Evolutionary conservation across 1,140 invertebrate genomes (phyloP), one percentile per base, ranked within the genome.

Genomic region (Anastrepha obliqua): DNA sequence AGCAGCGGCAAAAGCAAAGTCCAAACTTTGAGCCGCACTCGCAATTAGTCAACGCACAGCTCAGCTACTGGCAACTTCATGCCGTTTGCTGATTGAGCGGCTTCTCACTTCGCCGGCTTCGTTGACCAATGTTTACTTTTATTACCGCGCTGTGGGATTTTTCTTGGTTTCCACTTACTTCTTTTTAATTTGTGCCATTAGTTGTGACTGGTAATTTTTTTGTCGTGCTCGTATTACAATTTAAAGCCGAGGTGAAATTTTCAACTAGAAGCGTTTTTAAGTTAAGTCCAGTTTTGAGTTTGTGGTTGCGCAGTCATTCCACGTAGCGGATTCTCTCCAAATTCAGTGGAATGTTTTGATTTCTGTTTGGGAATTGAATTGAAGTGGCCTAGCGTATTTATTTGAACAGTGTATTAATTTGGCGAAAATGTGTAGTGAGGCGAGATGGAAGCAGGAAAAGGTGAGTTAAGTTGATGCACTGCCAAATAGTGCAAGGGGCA

Each of bases 351-450:
- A 81, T 55, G n/a, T 55, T 55, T 8, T 20, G 7, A 44, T 42
- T 3, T 81, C 5, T 29, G 13, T 20, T 9, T 81, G 17, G 13
- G 17, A 7, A 51, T 17, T 47, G 2, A 51, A 11, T 20, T 29
- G 67, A 20, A 55, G 47, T 81, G n/a, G n/a, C n/a, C n/a, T n/a
- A n/a, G n/a, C n/a, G 11, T 29, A 29, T 67, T 39, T 67, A 67
- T 15, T 11, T 2, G 64, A 2, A 17, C 44, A 20, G n/a, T 44
- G 64, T 9, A 4, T 74, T 74, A 15, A 62, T 17, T 17, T 6
- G 44, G 9, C n/a, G 11, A 81, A 81, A 81, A 81, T 81, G 74
- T 81, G 20, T 55, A 81, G 17, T n/a, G 51, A 81, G 47, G 74
- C 44, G 47, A 81, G 47, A n/a, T 8, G 51, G n/a, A 51, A 81